phyloP scores from a whole-genome alignment of 2,888 invertebrate species.

The Macaria notata region DNA sequence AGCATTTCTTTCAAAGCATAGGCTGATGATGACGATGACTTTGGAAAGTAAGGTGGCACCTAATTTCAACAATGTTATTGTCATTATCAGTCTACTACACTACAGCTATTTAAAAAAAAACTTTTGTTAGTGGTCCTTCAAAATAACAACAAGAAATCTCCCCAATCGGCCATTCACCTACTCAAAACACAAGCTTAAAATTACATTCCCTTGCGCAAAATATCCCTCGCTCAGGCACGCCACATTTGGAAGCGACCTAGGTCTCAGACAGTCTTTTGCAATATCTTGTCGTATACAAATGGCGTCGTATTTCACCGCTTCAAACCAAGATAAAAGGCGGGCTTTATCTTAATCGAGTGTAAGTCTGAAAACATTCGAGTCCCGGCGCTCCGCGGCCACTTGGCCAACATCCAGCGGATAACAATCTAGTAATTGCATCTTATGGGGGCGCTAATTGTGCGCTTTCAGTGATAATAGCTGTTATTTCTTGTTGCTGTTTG shows the following conservation, averaged over 20 bases:
- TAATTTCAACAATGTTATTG: too few species aligned
- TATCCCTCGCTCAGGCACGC: too few species aligned
- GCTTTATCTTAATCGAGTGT: constrained; percentile 33
- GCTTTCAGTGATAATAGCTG: constrained; percentile 31
- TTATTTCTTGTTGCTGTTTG: constrained; percentile 22
- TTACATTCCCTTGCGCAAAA: too few species aligned
- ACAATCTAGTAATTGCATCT: constrained; percentile 51
- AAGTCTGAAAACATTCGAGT: constrained; percentile 35
- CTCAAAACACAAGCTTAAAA: too few species aligned
- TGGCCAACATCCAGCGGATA: constrained; percentile 47
- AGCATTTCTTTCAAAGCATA: too few species aligned
- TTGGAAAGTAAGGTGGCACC: too few species aligned
- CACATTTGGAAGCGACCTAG: constrained; percentile 6
- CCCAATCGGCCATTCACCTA: too few species aligned
- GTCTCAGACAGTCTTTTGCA: constrained; percentile 16
- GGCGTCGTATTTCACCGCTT: constrained; percentile 31
- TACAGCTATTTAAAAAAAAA: too few species aligned
- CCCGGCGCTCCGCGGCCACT: constrained; percentile 26
- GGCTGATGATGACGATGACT: too few species aligned
- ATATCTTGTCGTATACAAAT: constrained; percentile 36
- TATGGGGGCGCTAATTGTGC: constrained; percentile 40
- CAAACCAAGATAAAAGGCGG: constrained; percentile 32
- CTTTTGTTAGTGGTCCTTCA: too few species aligned
- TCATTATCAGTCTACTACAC: too few species aligned
- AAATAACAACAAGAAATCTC: too few species aligned